A percentile compares a stretch with the other conserved stretches of the same genome.
Evolutionary conservation across 2,797 vertebrate genomes (phyloP).

Genomic region (Acanthurus lineatus): DNA sequence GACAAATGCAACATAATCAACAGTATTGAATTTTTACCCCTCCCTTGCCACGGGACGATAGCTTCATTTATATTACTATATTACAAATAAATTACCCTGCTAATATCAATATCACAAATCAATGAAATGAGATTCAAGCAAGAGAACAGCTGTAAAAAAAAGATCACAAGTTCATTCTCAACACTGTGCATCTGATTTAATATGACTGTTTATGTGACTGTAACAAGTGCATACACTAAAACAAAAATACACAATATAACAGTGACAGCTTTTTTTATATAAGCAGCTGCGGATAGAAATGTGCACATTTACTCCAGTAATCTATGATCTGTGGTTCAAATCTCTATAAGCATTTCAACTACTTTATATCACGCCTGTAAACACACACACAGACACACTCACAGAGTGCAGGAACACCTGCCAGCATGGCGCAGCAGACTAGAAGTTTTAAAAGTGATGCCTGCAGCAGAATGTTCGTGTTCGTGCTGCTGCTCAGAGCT

Average conservation of each 20-base stretch:
- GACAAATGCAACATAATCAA: conserved; percentile 14
- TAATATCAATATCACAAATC: conserved; percentile 20
- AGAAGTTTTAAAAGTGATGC: conserved; percentile 51
- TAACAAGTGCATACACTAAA: not conserved
- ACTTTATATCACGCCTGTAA: conserved; percentile 10
- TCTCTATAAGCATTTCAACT: not conserved
- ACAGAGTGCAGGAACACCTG: conserved; percentile 28
- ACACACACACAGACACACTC: conserved; percentile 1
- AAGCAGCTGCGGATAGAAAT: not conserved
- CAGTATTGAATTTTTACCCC: not conserved
- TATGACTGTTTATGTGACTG: not conserved
- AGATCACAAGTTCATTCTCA: not conserved
- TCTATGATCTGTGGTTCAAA: conserved; percentile 5
- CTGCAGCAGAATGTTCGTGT: conserved; percentile 56
- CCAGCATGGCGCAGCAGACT: conserved; percentile 36
- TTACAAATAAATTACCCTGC: not conserved
- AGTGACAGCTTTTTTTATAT: not conserved
- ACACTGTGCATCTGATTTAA: not conserved
- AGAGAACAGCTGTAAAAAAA: not conserved
- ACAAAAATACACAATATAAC: not conserved
- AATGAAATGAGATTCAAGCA: conserved; percentile 4
- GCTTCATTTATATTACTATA: not conserved
- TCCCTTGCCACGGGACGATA: not conserved
- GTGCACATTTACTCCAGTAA: not conserved
- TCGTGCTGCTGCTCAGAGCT: conserved; percentile 46